These are phyloP conservation scores for Chlorodrepanis virens DNA, from an alignment of 2,113 vertebrate species.

Conservation along the genomic window DNA sequence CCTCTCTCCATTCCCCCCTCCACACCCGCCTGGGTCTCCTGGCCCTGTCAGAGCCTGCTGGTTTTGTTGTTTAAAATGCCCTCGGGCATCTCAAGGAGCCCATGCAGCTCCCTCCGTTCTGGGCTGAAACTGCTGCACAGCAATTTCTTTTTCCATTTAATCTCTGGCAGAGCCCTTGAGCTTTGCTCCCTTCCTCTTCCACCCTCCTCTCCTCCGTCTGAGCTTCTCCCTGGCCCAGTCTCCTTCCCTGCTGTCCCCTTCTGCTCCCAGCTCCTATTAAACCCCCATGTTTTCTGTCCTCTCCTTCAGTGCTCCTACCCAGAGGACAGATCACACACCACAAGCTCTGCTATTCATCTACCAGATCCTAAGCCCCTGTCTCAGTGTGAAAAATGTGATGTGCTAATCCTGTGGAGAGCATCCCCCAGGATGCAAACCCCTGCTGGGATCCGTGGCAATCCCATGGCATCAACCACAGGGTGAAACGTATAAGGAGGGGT, in stretches of 20 bases:
- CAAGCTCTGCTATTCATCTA: not conserved
- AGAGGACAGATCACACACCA: not conserved
- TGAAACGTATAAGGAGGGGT: accelerated
- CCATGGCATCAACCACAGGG: accelerated
- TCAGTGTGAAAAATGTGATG: accelerated
- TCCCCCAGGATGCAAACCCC: not conserved
- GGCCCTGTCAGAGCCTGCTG: not conserved
- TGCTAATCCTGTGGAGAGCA: not conserved
- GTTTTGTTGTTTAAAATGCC: not conserved
- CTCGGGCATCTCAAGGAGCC: accelerated
- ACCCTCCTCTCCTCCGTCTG: not conserved
- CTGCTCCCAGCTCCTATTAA: not conserved
- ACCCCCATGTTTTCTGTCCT: not conserved
- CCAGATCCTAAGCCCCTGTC: not conserved
- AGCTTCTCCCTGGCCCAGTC: not conserved
- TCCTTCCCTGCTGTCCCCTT: not conserved
- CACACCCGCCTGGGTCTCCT: not conserved
- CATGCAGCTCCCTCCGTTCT: not conserved
- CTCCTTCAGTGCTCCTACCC: not conserved
- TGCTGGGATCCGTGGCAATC: not conserved
- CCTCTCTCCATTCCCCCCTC: not conserved
- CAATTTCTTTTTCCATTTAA: not conserved
- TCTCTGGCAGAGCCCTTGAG: not conserved
- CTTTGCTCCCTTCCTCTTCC: not conserved
- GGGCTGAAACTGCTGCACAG: not conserved